Evolutionary conservation across 1,140 invertebrate genomes (phyloP).

Genomic region (Drosophila melanogaster): DNA sequence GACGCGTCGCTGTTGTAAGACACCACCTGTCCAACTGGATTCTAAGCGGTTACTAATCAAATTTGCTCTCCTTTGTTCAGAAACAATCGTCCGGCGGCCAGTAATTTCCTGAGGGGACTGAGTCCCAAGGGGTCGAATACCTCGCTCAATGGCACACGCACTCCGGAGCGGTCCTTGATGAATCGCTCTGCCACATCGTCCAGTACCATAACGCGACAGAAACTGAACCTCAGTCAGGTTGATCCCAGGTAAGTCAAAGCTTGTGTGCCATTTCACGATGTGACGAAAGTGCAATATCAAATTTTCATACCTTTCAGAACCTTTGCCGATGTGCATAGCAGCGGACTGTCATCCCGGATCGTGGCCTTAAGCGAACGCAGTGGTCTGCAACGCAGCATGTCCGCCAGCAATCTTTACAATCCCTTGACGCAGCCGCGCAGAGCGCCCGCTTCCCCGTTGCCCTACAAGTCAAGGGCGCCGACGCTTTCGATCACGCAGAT

Average conservation of each 20-base stretch:
- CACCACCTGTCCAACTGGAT: background rate
- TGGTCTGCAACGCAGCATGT: conserved; percentile 71
- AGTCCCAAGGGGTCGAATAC: conserved; percentile 19
- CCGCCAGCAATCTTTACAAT: conserved; percentile 71
- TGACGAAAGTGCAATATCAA: background rate
- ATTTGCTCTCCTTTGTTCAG: background rate
- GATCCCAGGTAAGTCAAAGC: conserved; percentile 65
- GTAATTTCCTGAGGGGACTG: conserved; percentile 8
- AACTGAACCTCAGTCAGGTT: conserved; percentile 70
- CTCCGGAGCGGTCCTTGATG: conserved; percentile 7
- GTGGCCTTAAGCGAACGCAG: conserved; percentile 51
- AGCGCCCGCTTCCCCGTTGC: conserved; percentile 64
- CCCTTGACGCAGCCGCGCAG: conserved; percentile 74
- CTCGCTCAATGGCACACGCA: conserved; percentile 19
- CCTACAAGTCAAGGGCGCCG: conserved; percentile 64
- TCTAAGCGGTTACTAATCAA: conserved; percentile 1
- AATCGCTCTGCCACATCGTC: conserved; percentile 19
- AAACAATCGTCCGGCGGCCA: background rate
- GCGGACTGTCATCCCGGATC: conserved; percentile 84
- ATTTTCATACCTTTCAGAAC: conserved; percentile 35
- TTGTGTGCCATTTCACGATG: background rate
- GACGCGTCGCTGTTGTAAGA: conserved; percentile 45
- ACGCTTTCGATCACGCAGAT: conserved; percentile 81
- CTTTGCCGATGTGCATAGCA: conserved; percentile 85
- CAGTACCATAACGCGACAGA: conserved; percentile 48